Base-by-base conservation (phyloP, 1,140 invertebrate species). In the Triops cancriformis region DNA sequence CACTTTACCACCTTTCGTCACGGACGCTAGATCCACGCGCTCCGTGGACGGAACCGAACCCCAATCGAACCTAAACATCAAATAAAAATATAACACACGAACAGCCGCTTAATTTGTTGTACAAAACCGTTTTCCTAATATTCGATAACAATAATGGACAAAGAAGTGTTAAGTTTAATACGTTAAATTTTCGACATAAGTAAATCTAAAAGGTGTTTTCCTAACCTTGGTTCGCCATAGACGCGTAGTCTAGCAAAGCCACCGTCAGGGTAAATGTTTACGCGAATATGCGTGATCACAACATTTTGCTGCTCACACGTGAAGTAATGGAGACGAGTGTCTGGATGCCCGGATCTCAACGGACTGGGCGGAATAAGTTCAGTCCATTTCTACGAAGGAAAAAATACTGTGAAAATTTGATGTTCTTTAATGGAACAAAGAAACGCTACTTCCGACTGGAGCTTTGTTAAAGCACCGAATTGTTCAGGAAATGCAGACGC, bases 221-320 rank as follows among this genome's bases (percentile, higher is more conserved):
- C 51, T 18, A 64, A 64, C 73, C 81, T 82, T 0, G 87, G 86
- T 80, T 86, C 83, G 12, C 90, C 90, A 81, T 87, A 91, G 2
- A 90, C 87, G 2, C 88, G 81, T 0, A 91, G 83, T 73, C 90
- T 85, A 0, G 90, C 89, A 12, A 91, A 88, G 18, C 90, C 90
- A 75, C 90, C 90, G 82, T 91, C 90, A 7, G 90, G 90, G 80
- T 85, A 91, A 12, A 90, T 87, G 81, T 91, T 91, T 1, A 91
- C 82, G 18, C 89, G 82, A 1, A 91, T 80, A 80, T 90, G 88
- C 3, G 88, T 89, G 82, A 85, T 88, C 3, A 83, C 80, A 73
- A 88, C 84, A 26, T 76, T 86, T 18, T 12, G 14, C n/a, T 78
- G 42, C 74, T 26, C 84, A 80, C 85, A 86, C 28, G 73, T 82